Evolutionary conservation across 1,140 invertebrate species (phyloP), one percentile per base, ranked within the genome.

Genomic region (Drosophila virilis): DNA sequence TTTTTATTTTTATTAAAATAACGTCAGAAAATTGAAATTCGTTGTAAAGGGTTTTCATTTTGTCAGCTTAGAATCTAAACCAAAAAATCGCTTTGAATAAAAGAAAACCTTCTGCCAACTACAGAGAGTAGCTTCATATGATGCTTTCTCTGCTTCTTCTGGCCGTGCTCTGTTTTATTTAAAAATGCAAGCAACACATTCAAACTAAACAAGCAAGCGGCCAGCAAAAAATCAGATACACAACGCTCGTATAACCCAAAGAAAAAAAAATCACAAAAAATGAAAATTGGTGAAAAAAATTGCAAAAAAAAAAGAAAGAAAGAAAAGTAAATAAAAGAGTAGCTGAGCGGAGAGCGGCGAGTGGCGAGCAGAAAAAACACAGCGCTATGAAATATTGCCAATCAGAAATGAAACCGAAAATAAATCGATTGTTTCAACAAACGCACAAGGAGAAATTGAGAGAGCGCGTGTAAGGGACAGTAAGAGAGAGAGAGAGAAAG

Each of bases 381-480:
- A 88, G 70, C 62, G 79, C 61, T 83, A 86, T 89, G 85, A 88
- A 88, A 88, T 84, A 90, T 90, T 90, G 86, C 86, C 86, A 90
- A 90, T 90, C 86, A 90, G 82, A 90, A 90, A 90, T 90, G 88
- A 90, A 90, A 90, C 86, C 88, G 86, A 90, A 90, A 90, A 90
- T 90, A 90, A 90, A 90, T 90, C 86, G 85, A 90, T 90, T 90
- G 86, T 82, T 86, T 74, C 86, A 82, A 90, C 86, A 90, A 80
- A 80, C 64, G 65, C 66, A 77, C 46, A 48, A 28, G 22, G 4
- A 28, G 22, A 5, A 37, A 70, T 32, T 10, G 22, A 28, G 4
- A 28, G 22, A 28, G 22, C 22, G 4, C 3, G 22, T 28, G 22
- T 5, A 28, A 28, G 22, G 5, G 22, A 28, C 4, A 28, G 22